Evolutionary conservation across 2,113 vertebrate species (phyloP).

Genomic region (Stegastes partitus): DNA sequence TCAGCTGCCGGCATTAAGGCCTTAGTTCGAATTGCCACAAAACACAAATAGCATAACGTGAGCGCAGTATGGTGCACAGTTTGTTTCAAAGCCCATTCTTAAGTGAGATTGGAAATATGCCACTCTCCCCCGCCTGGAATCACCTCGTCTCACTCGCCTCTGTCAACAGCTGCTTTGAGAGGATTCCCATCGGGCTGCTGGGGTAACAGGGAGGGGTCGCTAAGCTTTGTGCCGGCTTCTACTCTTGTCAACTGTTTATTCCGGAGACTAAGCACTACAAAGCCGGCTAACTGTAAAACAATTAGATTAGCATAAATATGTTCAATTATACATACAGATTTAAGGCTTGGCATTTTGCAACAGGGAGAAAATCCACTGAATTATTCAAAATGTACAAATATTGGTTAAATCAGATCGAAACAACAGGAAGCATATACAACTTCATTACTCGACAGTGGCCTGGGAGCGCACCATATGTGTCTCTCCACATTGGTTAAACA

Average conservation of each 20-base stretch:
- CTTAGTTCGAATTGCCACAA: conserved; percentile 39
- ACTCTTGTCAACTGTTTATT: conserved; percentile 62
- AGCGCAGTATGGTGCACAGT: conserved; percentile 10
- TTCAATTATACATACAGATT: conserved; percentile 76
- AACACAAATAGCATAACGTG: conserved; percentile 47
- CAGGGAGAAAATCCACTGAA: conserved; percentile 49
- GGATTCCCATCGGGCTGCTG: conserved; percentile 46
- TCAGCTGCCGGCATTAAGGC: conserved; percentile 37
- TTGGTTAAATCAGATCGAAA: conserved; percentile 68
- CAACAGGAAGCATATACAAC: conserved; percentile 61
- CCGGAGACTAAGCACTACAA: conserved; percentile 69
- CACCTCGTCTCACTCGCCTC: conserved; percentile 43
- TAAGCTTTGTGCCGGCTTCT: conserved; percentile 42
- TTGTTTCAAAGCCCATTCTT: conserved; percentile 54
- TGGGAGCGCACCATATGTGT: conserved; percentile 59
- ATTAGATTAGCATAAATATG: conserved; percentile 78
- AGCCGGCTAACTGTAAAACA: conserved; percentile 74
- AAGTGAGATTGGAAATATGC: conserved; percentile 63
- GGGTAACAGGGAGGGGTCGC: conserved; percentile 18
- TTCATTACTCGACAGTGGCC: conserved; percentile 57
- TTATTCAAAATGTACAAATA: conserved; percentile 71
- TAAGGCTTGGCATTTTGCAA: conserved; percentile 62
- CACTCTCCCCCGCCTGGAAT: conserved; percentile 44
- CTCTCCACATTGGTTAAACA: conserved; percentile 50
- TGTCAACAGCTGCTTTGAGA: conserved; percentile 68